Percentiles rank a stretch among this genome's conserved stretches.
These are phyloP conservation scores for Micrasema minimum DNA, from an alignment of 1,140 invertebrate genomes.

Conservation along the genomic window DNA sequence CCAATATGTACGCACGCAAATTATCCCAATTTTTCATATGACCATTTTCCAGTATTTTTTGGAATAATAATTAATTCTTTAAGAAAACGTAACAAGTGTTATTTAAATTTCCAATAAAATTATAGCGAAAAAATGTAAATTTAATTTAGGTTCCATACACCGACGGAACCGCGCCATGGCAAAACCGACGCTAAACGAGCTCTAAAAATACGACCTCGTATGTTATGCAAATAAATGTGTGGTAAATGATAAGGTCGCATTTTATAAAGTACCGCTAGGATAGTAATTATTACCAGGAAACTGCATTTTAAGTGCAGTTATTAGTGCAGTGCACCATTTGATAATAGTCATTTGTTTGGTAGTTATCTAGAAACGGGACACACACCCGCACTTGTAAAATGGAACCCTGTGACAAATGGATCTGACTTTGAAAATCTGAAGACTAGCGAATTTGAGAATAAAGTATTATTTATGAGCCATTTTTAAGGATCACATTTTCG, in stretches of 20 bases:
- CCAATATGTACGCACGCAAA: too few relatives aligned
- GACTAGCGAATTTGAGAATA: constrained; percentile 9
- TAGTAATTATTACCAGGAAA: constrained; percentile 30
- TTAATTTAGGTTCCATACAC: too few relatives aligned
- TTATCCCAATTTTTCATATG: too few relatives aligned
- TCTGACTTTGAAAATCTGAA: not conserved
- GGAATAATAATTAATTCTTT: too few relatives aligned
- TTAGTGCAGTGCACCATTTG: constrained; percentile 15
- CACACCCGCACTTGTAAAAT: not conserved
- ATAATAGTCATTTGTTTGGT: constrained; percentile 29
- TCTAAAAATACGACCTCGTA: not conserved
- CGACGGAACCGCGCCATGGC: not conserved
- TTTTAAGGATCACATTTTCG: too few relatives aligned
- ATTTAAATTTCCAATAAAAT: too few relatives aligned
- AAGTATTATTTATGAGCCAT: constrained; percentile 1
- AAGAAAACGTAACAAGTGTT: too few relatives aligned
- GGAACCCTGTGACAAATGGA: not conserved
- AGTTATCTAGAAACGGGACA: constrained; percentile 20
- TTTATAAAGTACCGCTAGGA: constrained; percentile 18
- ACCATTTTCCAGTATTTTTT: too few relatives aligned
- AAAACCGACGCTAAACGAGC: constrained; percentile 1
- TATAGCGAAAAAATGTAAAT: too few relatives aligned
- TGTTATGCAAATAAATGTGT: constrained; percentile 32
- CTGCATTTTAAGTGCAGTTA: constrained; percentile 37
- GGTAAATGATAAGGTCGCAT: constrained; percentile 34